Conservation (phyloP, 2,888 invertebrate species). For the Peribatodes rhomboidaria region DNA sequence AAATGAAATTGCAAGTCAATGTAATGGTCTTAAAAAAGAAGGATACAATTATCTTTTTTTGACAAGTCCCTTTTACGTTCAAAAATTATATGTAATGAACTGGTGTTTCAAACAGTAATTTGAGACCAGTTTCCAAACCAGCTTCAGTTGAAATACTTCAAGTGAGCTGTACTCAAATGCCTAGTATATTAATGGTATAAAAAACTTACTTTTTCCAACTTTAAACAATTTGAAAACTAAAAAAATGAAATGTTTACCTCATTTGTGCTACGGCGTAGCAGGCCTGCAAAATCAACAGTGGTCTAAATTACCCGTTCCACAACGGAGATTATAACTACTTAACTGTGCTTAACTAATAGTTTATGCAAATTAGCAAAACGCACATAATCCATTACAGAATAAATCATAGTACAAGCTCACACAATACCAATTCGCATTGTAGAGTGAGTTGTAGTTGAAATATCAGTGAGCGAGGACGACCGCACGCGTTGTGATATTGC, state of each 20-base stretch:
- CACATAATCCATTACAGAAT: neutral
- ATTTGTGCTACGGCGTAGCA: neutral
- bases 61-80: no score
- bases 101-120: no score
- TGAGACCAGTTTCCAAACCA: no score
- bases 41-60: slow-evolving; percentile 11
- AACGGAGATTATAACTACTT: neutral
- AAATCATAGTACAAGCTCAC: neutral
- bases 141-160: no score
- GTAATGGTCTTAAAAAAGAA: slow-evolving; percentile 3
- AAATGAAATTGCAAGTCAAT: slow-evolving; percentile 21
- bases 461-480: neutral
- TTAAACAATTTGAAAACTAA: no score
- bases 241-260: neutral
- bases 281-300: neutral
- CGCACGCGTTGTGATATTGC: slow-evolving; percentile 18
- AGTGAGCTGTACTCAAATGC: no score
- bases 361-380: neutral
- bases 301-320: neutral
- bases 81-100: no score
- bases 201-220: no score
- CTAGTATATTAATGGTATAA: no score
- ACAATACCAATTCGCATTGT: neutral
- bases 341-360: neutral
- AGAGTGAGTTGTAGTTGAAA: slow-evolving; percentile 1